These are phyloP conservation scores for Plectus sambesii DNA, from an alignment of 1,140 invertebrate species.

Conservation along the genomic window DNA sequence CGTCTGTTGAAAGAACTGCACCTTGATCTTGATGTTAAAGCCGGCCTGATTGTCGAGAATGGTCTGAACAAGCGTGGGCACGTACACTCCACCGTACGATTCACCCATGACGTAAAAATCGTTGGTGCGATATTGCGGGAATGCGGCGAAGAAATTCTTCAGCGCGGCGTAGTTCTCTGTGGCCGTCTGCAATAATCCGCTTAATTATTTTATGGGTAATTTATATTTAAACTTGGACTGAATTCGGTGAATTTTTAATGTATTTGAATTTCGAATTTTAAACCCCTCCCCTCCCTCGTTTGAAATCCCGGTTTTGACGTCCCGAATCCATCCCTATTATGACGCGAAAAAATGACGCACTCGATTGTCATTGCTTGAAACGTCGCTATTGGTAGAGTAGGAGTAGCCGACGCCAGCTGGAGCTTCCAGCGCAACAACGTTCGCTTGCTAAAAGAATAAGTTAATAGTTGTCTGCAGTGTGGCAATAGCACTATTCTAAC, in stretches of 20 bases:
- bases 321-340: no score
- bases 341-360: no score
- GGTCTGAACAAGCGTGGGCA: conserved; percentile 50
- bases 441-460: no score
- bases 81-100: conserved; percentile 47
- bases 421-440: conserved; percentile 56
- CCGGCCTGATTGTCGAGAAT: conserved; percentile 35
- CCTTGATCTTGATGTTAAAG: conserved; percentile 23
- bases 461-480: no score
- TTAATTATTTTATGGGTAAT: conserved; percentile 10
- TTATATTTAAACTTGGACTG: no score
- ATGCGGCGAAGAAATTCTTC: conserved; percentile 50
- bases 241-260: no score
- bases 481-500: no score
- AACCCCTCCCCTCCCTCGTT: conserved; percentile 8
- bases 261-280: no score
- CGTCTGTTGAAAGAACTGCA: no score
- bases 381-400: conserved; percentile 47
- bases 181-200: conserved; percentile 22
- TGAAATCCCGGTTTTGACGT: no score
- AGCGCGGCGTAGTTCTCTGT: conserved; percentile 49
- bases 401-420: conserved; percentile 53
- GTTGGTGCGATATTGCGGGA: conserved; percentile 48
- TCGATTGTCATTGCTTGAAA: conserved; percentile 48
- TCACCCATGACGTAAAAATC: conserved; percentile 49